phyloP scores from a whole-genome alignment of 2,797 vertebrate genomes.

The Hydrolagus colliei region DNA sequence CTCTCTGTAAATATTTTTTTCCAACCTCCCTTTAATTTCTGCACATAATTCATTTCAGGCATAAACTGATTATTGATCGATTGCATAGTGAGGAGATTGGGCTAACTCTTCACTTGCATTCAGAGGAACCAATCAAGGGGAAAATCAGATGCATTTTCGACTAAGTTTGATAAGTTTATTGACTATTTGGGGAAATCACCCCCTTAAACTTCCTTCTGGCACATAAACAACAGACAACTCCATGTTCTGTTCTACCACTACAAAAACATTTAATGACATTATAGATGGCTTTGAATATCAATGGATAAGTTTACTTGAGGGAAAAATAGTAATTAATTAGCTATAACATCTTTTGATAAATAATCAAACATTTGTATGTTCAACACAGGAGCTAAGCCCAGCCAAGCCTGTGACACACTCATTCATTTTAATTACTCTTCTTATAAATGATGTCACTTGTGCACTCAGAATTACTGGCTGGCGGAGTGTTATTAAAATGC shows the following conservation, averaged over 20 bases:
- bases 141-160: too few relatives aligned
- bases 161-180: too few relatives aligned
- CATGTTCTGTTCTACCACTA: not conserved
- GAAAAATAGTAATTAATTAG: constrained; percentile 3
- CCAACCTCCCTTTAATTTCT: too few relatives aligned
- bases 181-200: too few relatives aligned
- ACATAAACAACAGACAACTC: not conserved
- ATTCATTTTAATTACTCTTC: constrained; percentile 63
- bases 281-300: not conserved
- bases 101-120: too few relatives aligned
- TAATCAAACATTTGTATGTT: constrained; percentile 1
- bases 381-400: constrained; percentile 34
- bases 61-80: too few relatives aligned
- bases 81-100: too few relatives aligned
- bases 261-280: not conserved
- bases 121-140: too few relatives aligned
- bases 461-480: constrained; percentile 44
- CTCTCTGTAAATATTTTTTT: too few relatives aligned
- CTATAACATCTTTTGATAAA: constrained; percentile 6
- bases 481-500: constrained; percentile 57
- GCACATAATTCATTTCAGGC: too few relatives aligned
- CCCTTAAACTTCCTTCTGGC: not conserved
- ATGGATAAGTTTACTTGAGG: constrained; percentile 13
- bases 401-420: constrained; percentile 41
- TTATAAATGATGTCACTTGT: constrained; percentile 53